A percentile compares a stretch with the other conserved stretches of the same genome.
These are phyloP conservation scores for Henicopernis longicauda DNA, from an alignment of 2,113 vertebrate genomes.

Conservation along the genomic window DNA sequence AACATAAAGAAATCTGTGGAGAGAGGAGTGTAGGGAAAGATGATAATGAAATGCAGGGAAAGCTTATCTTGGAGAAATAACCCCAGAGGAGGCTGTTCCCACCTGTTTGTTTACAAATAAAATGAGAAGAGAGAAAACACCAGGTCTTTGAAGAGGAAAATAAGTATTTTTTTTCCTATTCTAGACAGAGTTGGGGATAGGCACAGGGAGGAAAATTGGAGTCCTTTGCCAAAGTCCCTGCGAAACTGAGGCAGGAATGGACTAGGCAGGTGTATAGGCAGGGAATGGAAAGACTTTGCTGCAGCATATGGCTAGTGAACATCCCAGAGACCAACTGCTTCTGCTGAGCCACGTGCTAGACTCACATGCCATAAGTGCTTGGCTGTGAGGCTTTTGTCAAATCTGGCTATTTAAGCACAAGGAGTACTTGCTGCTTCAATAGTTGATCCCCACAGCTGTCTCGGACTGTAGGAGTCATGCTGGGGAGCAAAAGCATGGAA, in stretches of 20 bases:
- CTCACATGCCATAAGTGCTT: accelerated
- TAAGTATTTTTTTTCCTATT: background rate
- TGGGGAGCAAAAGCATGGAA: background rate
- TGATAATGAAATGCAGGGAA: background rate
- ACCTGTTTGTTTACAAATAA: background rate
- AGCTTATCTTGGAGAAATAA: background rate
- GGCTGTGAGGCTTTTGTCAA: background rate
- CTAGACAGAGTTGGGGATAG: background rate
- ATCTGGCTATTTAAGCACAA: background rate
- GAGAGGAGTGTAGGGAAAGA: background rate
- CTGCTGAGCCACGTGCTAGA: background rate
- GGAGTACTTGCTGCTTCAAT: background rate
- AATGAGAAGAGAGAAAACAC: background rate
- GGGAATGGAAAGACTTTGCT: background rate
- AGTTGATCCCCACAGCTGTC: too few relatives aligned
- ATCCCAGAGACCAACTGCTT: accelerated
- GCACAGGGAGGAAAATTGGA: background rate
- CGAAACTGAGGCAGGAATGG: background rate
- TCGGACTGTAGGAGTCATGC: background rate
- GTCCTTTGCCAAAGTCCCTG: background rate
- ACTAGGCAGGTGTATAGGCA: accelerated
- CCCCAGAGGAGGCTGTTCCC: background rate
- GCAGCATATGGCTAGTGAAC: background rate
- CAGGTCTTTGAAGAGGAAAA: background rate
- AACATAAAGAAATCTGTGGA: background rate